Percentiles rank a stretch among this genome's conserved stretches.
These are phyloP conservation scores for Elgaria multicarinata DNA, from an alignment of 2,113 vertebrate genomes.

Conservation along the genomic window DNA sequence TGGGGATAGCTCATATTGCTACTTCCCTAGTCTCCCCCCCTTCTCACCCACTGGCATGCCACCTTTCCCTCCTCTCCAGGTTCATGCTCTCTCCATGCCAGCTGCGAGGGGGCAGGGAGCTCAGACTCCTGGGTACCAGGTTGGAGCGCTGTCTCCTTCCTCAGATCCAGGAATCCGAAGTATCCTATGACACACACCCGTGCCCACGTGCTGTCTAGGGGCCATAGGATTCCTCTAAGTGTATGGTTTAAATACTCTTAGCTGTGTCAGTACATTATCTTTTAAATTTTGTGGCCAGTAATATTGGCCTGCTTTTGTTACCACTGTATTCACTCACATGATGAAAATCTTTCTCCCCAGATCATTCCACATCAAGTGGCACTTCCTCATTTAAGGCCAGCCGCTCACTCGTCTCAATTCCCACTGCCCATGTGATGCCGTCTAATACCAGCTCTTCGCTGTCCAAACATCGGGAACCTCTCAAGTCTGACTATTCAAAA, in stretches of 20 bases:
- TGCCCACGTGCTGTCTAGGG: too few species aligned
- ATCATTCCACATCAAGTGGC: slow-evolving; percentile 91
- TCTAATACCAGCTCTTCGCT: slow-evolving; percentile 80
- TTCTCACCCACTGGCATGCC: too few species aligned
- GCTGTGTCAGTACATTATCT: neutral
- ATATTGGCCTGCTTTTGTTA: neutral
- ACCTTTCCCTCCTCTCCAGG: too few species aligned
- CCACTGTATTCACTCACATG: neutral
- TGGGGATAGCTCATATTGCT: too few species aligned
- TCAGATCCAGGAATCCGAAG: too few species aligned
- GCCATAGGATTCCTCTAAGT: too few species aligned
- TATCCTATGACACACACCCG: too few species aligned
- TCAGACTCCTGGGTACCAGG: too few species aligned
- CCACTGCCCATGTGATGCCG: slow-evolving; percentile 88
- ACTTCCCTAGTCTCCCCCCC: too few species aligned
- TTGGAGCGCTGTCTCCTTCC: too few species aligned
- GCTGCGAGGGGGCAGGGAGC: too few species aligned
- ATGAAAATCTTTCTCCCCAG: slow-evolving; percentile 73
- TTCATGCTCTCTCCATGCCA: too few species aligned
- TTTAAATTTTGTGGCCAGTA: slow-evolving; percentile 9
- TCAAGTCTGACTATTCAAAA: slow-evolving; percentile 71
- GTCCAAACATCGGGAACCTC: slow-evolving; percentile 76
- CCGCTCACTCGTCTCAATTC: slow-evolving; percentile 80
- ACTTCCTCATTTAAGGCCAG: slow-evolving; percentile 85
- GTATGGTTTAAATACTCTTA: neutral